These are phyloP conservation scores for Bradypus variegatus DNA, from an alignment of 2,797 vertebrate species.

Conservation along the genomic window DNA sequence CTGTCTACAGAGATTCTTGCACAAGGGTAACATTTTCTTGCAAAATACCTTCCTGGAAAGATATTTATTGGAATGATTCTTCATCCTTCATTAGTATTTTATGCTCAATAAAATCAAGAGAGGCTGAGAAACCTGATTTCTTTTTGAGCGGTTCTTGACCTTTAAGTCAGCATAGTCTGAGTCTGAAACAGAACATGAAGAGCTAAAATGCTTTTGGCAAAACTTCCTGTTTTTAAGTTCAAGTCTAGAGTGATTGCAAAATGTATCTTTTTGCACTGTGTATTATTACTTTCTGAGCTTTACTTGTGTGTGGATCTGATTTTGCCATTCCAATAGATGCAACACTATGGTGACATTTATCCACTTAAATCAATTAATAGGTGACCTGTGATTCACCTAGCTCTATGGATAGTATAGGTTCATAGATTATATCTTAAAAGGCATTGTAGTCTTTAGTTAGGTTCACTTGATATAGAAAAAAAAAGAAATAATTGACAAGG, in stretches of 20 bases:
- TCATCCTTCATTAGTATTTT: background rate
- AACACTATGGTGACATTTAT: background rate
- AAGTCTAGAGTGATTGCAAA: background rate
- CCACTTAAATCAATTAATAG: background rate
- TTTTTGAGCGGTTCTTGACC: background rate
- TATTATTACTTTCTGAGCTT: background rate
- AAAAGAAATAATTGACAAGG: background rate
- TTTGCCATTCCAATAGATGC: background rate
- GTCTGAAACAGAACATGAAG: background rate
- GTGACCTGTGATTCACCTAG: background rate
- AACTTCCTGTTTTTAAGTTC: background rate
- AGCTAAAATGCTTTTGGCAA: background rate
- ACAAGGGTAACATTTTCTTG: background rate
- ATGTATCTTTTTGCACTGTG: background rate
- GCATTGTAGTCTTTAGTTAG: background rate
- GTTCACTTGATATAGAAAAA: background rate
- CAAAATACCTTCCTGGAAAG: background rate
- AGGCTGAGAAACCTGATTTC: background rate
- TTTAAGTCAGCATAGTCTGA: background rate
- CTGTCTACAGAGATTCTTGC: background rate
- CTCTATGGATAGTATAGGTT: background rate
- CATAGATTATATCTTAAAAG: background rate
- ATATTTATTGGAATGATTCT: conserved; percentile 71
- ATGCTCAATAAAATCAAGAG: background rate
- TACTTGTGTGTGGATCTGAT: background rate